These are phyloP conservation scores for Strigamia maritima DNA, from an alignment of 2,888 invertebrate species.

Conservation along the genomic window DNA sequence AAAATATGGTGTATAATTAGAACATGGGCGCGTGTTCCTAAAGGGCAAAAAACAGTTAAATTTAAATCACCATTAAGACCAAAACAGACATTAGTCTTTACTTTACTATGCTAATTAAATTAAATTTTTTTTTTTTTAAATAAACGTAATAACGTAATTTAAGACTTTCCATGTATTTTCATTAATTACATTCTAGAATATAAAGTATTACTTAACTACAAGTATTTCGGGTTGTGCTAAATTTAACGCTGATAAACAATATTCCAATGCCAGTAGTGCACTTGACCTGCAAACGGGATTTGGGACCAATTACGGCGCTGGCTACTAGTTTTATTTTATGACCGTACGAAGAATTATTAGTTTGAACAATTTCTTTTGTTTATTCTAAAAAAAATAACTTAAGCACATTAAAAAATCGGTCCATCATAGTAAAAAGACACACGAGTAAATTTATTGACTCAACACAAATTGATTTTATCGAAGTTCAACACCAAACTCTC, in stretches of 20 bases:
- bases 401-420: no score
- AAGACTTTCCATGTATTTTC: no score
- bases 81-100: neutral
- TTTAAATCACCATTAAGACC: neutral
- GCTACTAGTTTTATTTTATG: no score
- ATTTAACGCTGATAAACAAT: neutral
- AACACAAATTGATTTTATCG: constrained; percentile 45
- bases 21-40: neutral
- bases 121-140: neutral
- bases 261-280: no score
- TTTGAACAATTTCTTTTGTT: no score
- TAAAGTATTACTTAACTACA: no score
- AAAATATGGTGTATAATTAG: neutral
- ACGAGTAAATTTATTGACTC: neutral
- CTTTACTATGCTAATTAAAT: neutral
- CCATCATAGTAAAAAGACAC: neutral
- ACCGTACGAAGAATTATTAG: no score
- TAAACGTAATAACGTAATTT: no score
- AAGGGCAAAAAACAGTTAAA: neutral
- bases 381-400: no score
- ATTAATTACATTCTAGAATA: neutral
- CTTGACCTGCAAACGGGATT: no score
- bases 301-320: no score
- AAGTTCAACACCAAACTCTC: constrained; percentile 56
- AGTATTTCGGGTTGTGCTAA: neutral